Percentiles rank a stretch among this genome's conserved stretches.
Evolutionary conservation across 2,888 invertebrate species (phyloP).

Genomic region (Helobdella robusta): DNA sequence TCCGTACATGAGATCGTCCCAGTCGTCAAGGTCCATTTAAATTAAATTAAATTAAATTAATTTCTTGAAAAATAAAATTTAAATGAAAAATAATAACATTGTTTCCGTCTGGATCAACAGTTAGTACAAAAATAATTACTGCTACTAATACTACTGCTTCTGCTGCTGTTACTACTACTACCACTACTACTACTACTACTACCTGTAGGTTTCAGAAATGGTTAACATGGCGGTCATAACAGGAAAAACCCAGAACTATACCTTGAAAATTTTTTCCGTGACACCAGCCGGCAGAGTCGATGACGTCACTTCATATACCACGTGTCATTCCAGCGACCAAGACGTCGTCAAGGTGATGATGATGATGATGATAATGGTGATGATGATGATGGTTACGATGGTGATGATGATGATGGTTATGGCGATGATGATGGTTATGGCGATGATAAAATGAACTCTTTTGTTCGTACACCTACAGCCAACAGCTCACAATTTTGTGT

Average conservation of each 20-base stretch:
- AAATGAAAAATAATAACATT: background rate
- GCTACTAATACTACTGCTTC: too few relatives aligned
- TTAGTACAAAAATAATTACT: too few relatives aligned
- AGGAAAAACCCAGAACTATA: conserved; percentile 82
- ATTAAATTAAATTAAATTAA: background rate
- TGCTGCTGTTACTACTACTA: too few relatives aligned
- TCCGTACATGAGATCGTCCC: conserved; percentile 57
- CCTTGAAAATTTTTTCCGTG: conserved; percentile 88
- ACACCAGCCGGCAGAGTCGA: conserved; percentile 86
- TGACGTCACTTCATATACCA: conserved; percentile 85
- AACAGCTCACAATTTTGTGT: too few relatives aligned
- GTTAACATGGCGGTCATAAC: conserved; percentile 90
- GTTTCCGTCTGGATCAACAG: background rate
- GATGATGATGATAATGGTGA: conserved; percentile 11
- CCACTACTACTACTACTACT: too few relatives aligned
- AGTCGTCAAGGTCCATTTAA: conserved; percentile 86
- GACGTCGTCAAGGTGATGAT: conserved; percentile 76
- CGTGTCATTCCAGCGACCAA: conserved; percentile 87
- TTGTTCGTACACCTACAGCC: too few relatives aligned
- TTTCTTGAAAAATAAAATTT: background rate
- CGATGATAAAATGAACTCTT: conserved; percentile 1
- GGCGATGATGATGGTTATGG: conserved; percentile 15
- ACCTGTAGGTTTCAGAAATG: conserved; percentile 75
- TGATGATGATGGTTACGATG: conserved; percentile 19
- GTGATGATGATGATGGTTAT: conserved; percentile 15